These are phyloP conservation scores for Lagopus muta DNA, from an alignment of 2,113 vertebrate species.

Conservation along the genomic window DNA sequence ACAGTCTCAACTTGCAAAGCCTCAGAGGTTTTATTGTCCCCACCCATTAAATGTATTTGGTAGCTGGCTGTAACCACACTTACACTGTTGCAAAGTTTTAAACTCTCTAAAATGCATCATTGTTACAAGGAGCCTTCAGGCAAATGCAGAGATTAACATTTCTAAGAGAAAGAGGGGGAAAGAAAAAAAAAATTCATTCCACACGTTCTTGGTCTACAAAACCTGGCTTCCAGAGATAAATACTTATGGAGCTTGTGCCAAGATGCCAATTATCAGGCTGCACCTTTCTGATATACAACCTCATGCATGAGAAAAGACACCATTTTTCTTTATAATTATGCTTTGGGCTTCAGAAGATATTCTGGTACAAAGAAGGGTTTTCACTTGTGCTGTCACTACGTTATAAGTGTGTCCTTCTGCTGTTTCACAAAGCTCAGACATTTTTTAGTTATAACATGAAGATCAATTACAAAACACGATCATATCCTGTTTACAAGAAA, in stretches of 20 bases:
- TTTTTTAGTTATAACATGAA: neutral
- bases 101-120: conserved; percentile 48
- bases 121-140: conserved; percentile 55
- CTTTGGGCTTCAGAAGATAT: conserved; percentile 1
- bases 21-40: conserved; percentile 51
- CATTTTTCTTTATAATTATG: neutral
- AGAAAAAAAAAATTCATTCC: conserved; percentile 55
- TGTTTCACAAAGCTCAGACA: neutral
- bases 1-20: conserved; percentile 59
- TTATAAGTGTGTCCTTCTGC: neutral
- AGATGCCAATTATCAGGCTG: conserved; percentile 12
- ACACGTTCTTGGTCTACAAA: conserved; percentile 18
- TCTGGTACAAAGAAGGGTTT: neutral
- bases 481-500: neutral
- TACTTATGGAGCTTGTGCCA: conserved; percentile 23
- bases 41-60: conserved; percentile 52
- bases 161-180: conserved; percentile 47
- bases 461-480: neutral
- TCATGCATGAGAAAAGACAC: conserved; percentile 21
- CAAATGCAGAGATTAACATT: conserved; percentile 64
- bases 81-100: conserved; percentile 44
- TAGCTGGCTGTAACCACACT: conserved; percentile 52
- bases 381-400: neutral
- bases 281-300: conserved; percentile 26
- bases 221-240: conserved; percentile 59